Percentiles rank a stretch among this genome's conserved stretches.
phyloP scores from a whole-genome alignment of 2,113 vertebrate species.

The Silurus glanis region DNA sequence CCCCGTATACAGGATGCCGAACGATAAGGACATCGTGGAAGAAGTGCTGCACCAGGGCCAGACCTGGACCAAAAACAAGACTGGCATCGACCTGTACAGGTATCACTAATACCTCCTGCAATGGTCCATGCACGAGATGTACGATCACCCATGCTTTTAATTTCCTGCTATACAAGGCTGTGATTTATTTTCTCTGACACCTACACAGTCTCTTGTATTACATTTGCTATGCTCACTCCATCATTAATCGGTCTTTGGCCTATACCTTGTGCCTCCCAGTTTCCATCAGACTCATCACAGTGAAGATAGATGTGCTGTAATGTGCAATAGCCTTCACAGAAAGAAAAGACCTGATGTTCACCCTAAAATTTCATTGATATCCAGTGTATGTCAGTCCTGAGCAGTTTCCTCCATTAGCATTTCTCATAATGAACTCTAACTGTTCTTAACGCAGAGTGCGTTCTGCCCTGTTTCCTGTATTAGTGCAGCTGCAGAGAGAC shows the following conservation, averaged over 20 bases:
- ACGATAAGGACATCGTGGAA: slow-evolving; percentile 86
- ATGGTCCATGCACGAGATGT: no score
- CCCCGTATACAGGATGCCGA: slow-evolving; percentile 83
- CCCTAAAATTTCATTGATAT: no score
- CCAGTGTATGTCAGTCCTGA: not conserved
- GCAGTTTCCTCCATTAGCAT: not conserved
- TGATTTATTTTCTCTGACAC: not conserved
- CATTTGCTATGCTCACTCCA: not conserved
- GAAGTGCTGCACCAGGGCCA: slow-evolving; percentile 85
- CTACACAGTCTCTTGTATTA: not conserved
- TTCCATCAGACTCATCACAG: no score
- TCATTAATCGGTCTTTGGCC: not conserved
- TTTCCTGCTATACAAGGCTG: not conserved
- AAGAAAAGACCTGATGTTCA: not conserved
- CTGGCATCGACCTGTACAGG: slow-evolving; percentile 82
- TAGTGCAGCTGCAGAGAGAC: not conserved
- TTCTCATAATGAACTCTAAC: not conserved
- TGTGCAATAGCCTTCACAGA: not conserved
- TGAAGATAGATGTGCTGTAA: not conserved
- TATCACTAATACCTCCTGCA: slow-evolving; percentile 51
- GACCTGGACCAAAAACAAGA: slow-evolving; percentile 84
- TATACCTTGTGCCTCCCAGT: not conserved
- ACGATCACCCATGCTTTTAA: no score
- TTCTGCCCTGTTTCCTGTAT: not conserved
- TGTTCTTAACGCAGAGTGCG: not conserved